These are phyloP conservation scores for Lepisosteus osseus DNA, from an alignment of 2,113 vertebrate genomes.

Conservation along the genomic window DNA sequence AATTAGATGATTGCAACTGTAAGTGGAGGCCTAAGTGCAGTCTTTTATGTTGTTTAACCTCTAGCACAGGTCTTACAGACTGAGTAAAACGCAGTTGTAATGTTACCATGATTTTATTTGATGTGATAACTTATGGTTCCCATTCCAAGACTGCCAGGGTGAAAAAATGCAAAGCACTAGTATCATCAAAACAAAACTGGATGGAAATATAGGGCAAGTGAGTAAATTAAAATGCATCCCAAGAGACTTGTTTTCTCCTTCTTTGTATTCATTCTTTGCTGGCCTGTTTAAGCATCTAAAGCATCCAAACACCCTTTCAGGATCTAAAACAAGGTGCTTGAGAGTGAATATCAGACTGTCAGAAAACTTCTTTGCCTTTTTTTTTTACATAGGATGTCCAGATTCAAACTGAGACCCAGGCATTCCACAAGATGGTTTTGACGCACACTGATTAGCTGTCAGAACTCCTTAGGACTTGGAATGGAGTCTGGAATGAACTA, in stretches of 20 bases:
- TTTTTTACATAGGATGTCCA: too few relatives aligned
- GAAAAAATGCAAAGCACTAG: conserved; percentile 67
- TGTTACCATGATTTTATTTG: conserved; percentile 11
- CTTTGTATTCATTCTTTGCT: background rate
- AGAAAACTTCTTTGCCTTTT: too few relatives aligned
- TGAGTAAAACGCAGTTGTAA: conserved; percentile 27
- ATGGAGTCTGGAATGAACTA: too few relatives aligned
- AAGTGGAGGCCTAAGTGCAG: conserved; percentile 6
- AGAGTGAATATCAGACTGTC: too few relatives aligned
- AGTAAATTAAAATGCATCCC: conserved; percentile 69
- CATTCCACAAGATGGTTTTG: too few relatives aligned
- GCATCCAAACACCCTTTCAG: conserved; percentile 2
- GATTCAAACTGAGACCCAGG: too few relatives aligned
- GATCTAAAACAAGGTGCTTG: background rate
- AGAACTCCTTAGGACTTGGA: too few relatives aligned
- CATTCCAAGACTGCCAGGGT: conserved; percentile 53
- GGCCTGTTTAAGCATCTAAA: background rate
- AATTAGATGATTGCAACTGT: conserved; percentile 26
- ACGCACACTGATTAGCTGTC: too few relatives aligned
- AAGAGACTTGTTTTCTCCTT: conserved; percentile 45
- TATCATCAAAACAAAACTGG: conserved; percentile 68
- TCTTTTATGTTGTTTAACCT: conserved; percentile 29
- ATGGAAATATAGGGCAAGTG: conserved; percentile 69
- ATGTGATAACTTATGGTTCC: conserved; percentile 23
- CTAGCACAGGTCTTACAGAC: background rate